Conservation (phyloP, 2,113 vertebrate genomes). For the Fregata magnificens region DNA sequence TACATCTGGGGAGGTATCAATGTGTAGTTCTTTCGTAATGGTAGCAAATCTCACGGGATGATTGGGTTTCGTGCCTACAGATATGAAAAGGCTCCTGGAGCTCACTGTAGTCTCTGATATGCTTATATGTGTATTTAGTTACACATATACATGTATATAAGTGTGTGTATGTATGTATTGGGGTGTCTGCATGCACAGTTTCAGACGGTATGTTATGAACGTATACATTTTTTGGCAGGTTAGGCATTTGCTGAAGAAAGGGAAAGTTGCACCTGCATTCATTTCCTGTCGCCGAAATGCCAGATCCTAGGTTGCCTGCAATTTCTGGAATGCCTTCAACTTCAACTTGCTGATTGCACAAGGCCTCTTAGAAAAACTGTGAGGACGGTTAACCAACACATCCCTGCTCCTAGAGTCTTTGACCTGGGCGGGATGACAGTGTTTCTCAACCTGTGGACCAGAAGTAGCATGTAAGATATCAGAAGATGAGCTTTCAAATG, state of each 20-base stretch:
- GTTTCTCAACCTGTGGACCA: neutral
- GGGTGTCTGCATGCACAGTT: neutral
- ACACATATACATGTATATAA: accelerated
- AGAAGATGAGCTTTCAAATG: neutral
- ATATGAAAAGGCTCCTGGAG: neutral
- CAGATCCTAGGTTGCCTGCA: neutral
- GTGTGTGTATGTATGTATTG: neutral
- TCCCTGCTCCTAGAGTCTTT: neutral
- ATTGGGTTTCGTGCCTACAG: neutral
- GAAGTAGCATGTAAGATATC: accelerated
- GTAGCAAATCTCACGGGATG: neutral
- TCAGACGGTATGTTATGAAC: neutral
- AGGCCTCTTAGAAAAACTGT: neutral
- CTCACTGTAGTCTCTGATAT: no score
- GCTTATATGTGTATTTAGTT: neutral
- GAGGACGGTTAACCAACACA: neutral
- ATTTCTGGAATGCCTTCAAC: neutral
- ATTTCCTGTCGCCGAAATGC: neutral
- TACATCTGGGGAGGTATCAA: neutral
- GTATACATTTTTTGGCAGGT: conserved; percentile 17
- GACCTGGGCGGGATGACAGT: neutral
- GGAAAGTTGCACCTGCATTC: neutral
- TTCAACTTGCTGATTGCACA: neutral
- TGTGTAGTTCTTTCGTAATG: neutral
- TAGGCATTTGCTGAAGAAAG: conserved; percentile 58